phyloP scores from a whole-genome alignment of 2,797 vertebrate genomes.

The Sebastolobus altivelis region DNA sequence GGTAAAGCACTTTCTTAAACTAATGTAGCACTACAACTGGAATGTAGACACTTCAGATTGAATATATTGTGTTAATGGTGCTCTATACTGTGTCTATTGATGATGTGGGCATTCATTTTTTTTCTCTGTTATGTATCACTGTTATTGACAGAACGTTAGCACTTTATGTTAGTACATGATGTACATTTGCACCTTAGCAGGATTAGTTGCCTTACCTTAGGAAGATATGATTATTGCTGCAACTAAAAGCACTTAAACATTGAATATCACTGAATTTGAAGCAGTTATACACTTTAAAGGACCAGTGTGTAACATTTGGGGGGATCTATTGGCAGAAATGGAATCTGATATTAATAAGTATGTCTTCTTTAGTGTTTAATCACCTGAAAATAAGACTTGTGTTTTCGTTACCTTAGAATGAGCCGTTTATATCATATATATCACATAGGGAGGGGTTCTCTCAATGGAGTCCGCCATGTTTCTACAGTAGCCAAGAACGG shows the following conservation, averaged over 20 bases:
- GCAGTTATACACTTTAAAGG: neutral
- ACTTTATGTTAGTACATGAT: constrained; percentile 55
- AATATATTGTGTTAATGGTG: constrained; percentile 7
- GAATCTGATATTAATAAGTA: too few relatives aligned
- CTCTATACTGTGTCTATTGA: neutral
- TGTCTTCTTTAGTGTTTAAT: too few relatives aligned
- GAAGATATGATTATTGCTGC: neutral
- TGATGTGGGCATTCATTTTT: neutral
- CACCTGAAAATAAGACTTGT: too few relatives aligned
- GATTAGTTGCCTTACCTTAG: neutral
- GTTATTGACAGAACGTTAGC: constrained; percentile 32
- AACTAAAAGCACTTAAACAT: constrained; percentile 37
- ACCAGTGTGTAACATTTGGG: too few relatives aligned
- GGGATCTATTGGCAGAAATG: too few relatives aligned
- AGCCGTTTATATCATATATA: too few relatives aligned
- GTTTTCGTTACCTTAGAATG: too few relatives aligned
- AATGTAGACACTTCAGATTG: constrained; percentile 8
- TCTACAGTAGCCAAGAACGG: too few relatives aligned
- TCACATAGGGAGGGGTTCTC: too few relatives aligned
- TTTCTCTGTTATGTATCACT: neutral
- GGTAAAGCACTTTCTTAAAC: constrained; percentile 5
- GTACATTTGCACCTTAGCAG: constrained; percentile 53
- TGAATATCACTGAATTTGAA: neutral
- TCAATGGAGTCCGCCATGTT: too few relatives aligned
- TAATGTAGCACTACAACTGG: constrained; percentile 18